A percentile compares a stretch with the other conserved stretches of the same genome.
Evolutionary conservation across 2,888 invertebrate species (phyloP).

Genomic region (Aphelenchoides bicaudatus): DNA sequence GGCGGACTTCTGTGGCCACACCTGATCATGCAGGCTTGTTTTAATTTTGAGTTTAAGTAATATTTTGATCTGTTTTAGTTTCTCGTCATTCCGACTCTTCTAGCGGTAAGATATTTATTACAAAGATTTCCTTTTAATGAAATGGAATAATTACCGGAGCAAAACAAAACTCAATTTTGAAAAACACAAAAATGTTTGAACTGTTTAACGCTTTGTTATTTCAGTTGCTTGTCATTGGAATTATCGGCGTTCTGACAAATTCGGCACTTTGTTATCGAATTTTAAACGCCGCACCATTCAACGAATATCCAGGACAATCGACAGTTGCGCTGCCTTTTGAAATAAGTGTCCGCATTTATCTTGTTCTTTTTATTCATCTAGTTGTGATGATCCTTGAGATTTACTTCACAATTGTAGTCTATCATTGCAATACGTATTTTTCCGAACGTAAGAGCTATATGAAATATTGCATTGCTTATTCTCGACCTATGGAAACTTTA

Average conservation of each 20-base stretch:
- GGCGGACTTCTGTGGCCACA: slow-evolving; percentile 56
- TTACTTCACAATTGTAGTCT: slow-evolving; percentile 55
- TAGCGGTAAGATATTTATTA: too few species aligned
- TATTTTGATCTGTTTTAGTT: too few species aligned
- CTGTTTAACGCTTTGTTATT: slow-evolving; percentile 42
- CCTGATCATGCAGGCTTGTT: slow-evolving; percentile 52
- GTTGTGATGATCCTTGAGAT: slow-evolving; percentile 47
- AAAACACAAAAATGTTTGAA: background rate
- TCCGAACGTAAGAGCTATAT: slow-evolving; percentile 56
- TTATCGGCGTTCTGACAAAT: slow-evolving; percentile 53
- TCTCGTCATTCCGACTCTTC: too few species aligned
- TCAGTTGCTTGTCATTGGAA: slow-evolving; percentile 46
- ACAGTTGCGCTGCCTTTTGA: slow-evolving; percentile 50
- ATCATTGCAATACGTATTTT: slow-evolving; percentile 55
- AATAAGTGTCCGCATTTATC: slow-evolving; percentile 48
- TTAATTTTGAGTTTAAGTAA: too few species aligned
- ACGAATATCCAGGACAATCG: slow-evolving; percentile 44
- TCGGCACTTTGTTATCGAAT: slow-evolving; percentile 55
- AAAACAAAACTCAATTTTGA: background rate
- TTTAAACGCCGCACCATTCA: slow-evolving; percentile 56
- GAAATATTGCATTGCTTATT: slow-evolving; percentile 58
- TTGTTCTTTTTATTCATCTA: slow-evolving; percentile 45
- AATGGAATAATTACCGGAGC: background rate
- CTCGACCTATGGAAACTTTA: slow-evolving; percentile 59
- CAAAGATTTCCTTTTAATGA: too few species aligned